Conservation (phyloP, 2,888 invertebrate species). For the Drosophila rellima region DNA sequence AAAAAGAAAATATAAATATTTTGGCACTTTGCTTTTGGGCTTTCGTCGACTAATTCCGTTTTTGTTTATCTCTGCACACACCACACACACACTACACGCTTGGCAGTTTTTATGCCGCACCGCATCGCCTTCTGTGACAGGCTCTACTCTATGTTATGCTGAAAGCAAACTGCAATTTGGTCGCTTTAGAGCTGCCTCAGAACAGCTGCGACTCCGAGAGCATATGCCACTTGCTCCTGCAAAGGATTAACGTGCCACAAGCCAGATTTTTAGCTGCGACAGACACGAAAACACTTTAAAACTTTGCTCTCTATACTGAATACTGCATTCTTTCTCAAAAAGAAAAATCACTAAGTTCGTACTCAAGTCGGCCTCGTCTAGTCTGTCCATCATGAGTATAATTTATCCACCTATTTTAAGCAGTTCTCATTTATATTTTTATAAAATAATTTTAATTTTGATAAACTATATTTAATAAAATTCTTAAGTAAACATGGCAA, state of each 20-base stretch:
- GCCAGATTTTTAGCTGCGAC: conserved; percentile 8
- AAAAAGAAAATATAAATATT: conserved; percentile 48
- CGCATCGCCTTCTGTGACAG: conserved; percentile 57
- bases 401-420: neutral
- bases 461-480: neutral
- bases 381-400: neutral
- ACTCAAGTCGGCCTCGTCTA: neutral
- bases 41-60: conserved; percentile 75
- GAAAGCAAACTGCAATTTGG: conserved; percentile 69
- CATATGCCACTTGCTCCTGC: conserved; percentile 49
- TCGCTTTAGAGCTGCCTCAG: conserved; percentile 54
- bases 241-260: conserved; percentile 64
- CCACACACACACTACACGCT: conserved; percentile 25
- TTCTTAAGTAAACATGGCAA: neutral
- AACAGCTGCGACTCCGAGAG: conserved; percentile 62
- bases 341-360: neutral
- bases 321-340: neutral
- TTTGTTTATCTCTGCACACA: conserved; percentile 65
- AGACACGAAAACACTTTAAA: conserved; percentile 17
- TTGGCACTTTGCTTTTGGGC: conserved; percentile 72
- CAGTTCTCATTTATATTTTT: neutral
- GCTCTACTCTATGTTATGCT: conserved; percentile 35
- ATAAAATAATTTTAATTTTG: neutral
- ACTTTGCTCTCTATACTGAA: neutral
- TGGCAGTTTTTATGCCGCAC: conserved; percentile 53